Base-by-base conservation (phyloP, 2,113 vertebrate genomes). In the Atherinomorus stipes region DNA sequence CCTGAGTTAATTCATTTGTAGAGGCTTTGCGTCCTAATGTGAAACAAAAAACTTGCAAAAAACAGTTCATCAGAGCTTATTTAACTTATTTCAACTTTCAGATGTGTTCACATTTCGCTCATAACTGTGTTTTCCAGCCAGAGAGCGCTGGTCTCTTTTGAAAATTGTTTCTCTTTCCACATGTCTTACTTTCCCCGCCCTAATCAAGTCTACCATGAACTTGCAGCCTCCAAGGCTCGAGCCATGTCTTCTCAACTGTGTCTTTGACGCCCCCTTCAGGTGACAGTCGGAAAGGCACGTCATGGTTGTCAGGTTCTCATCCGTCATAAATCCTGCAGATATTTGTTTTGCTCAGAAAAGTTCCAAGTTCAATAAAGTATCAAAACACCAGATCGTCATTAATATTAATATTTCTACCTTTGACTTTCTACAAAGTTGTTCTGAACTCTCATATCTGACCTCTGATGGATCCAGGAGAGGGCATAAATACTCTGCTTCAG, bases 51-150 rank as follows among this genome's bases (percentile, higher is more conserved):
- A 34, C 31, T 34, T 34, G 31, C 31, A 28, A 28, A 28, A 28
- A 28, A 28, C 3, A 28, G 6, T 4, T n/a, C n/a, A 68, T 74
- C 86, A 79, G 69, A 68, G 42, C 63, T 66, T 84, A 83, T 83
- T 86, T 81, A n/a, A n/a, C n/a, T 88, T 83, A 86, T 82, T 79
- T 74, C 73, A 73, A 67, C 65, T 68, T 74, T 80, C 76, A 72
- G 75, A 71, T 87, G 84, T 74, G 73, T 72, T 59, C 85, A 88
- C 83, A 83, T 76, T 84, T 85, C 78, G 71, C 26, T 76, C 83
- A 85, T 84, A 86, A 89, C 89, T 86, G 78, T 81, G 80, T 87
- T 89, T 91, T 89, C 81, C 80, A 86, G 86, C 86, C 77, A 85
- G 73, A 81, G 88, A 64, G 73, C 31, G 42, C 67, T 47, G 73